Base-by-base conservation (phyloP, 2,113 vertebrate species). In the Opisthocomus hoazin region DNA sequence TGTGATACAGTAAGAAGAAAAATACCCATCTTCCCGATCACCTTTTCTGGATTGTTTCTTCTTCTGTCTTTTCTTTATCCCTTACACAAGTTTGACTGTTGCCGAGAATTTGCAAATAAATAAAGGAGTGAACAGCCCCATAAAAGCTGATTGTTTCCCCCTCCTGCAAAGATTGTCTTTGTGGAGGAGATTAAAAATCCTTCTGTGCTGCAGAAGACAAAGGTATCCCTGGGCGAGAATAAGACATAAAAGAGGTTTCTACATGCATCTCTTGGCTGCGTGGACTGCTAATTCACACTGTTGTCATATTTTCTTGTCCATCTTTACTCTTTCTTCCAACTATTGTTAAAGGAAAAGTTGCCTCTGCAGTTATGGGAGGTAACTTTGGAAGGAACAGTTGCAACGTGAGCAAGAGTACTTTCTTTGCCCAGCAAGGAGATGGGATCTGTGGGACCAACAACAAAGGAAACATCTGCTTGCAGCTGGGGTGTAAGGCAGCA, bases 221-320 rank as follows among this genome's bases (percentile, higher is more conserved):
- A 94, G 57, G 79, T 89, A 89, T 93, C 90, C 95, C 94, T 89
- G 69, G 83, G 94, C 3, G 15, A 95, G 93, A 96, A 66, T 70
- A 96, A 91, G 93, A 96, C 96, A 96, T 95, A 87, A 96, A 97
- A 96, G 93, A 91, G 63, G 94, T 71, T 94, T 93, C 92, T 95
- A 61, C 76, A 89, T 26, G 69, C 74, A 69, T 83, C 77, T 93
- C 77, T 69, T 30, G 74, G 86, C 84, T 84, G 85, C 71, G 66
- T 29, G 77, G 96, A 92, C 92, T 94, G 93, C 92, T 95, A 96
- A 95, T 96, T 95, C 88, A 4, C 60, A 36, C 64, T 26, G 36
- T 64, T 93, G 79, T 89, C 88, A 89, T 60, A 71, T 73, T 63
- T 84, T 45, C 91, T 88, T 51, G 5, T 43, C 92, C 93, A 48